Conservation (phyloP, 2,888 invertebrate genomes). For the Agrilus biguttatus region DNA sequence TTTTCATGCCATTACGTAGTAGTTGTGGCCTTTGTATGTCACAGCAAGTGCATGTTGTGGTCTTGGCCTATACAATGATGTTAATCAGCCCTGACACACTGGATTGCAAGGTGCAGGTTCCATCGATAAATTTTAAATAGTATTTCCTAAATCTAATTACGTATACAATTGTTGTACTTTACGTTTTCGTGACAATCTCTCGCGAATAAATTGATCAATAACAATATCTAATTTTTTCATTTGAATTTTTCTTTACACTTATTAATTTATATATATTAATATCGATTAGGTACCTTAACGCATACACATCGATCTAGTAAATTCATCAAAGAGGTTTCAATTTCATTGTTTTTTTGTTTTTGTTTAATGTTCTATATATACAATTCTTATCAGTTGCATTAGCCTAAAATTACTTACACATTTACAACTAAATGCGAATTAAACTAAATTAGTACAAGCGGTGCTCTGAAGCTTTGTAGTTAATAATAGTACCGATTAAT, state of each 20-base stretch:
- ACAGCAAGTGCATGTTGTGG: no score
- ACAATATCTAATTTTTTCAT: conserved; percentile 4
- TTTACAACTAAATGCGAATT: conserved; percentile 6
- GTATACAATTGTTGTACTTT: conserved; percentile 31
- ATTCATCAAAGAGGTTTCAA: conserved; percentile 28
- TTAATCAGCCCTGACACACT: conserved; percentile 25
- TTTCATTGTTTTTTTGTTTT: conserved; percentile 6
- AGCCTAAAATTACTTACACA: conserved; percentile 3
- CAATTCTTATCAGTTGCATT: conserved; percentile 1
- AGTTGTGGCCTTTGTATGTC: no score
- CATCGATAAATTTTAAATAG: conserved; percentile 13
- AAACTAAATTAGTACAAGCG: conserved; percentile 23
- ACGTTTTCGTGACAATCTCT: conserved; percentile 10
- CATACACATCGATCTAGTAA: conserved; percentile 20
- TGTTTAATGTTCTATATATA: conserved; percentile 16
- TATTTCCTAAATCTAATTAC: conserved; percentile 7
- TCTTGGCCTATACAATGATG: no score
- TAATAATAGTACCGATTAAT: no score
- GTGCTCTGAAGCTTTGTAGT: conserved; percentile 17
- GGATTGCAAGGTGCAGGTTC: conserved; percentile 29
- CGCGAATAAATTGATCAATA: conserved; percentile 1
- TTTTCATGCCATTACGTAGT: no score
- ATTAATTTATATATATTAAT: conserved; percentile 17
- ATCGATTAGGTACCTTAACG: conserved; percentile 24
- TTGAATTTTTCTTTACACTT: conserved; percentile 15